These are phyloP conservation scores for Agrotis puta DNA, from an alignment of 2,888 invertebrate genomes.

Conservation along the genomic window DNA sequence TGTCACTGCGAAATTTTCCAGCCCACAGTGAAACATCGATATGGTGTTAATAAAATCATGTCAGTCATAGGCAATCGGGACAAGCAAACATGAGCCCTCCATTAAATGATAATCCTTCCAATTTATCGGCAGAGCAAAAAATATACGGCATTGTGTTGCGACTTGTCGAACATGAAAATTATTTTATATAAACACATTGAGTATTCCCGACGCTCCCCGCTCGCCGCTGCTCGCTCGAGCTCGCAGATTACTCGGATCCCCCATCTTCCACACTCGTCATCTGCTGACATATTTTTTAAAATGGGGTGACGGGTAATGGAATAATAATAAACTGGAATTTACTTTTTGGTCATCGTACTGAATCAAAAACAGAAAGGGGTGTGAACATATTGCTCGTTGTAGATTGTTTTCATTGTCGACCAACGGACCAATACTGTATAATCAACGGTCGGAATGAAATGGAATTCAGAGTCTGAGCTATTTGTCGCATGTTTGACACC, in stretches of 20 bases:
- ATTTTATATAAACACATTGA: constrained; percentile 91
- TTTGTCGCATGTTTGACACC: constrained; percentile 91
- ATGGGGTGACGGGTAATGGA: constrained; percentile 89
- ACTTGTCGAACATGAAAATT: constrained; percentile 91
- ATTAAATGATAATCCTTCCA: constrained; percentile 91
- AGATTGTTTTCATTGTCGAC: constrained; percentile 88
- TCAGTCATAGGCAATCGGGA: constrained; percentile 89
- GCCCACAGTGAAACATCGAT: constrained; percentile 80
- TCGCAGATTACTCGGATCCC: constrained; percentile 82
- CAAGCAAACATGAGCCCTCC: constrained; percentile 90
- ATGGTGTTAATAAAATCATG: constrained; percentile 89
- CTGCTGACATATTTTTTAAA: constrained; percentile 90
- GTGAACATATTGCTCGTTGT: constrained; percentile 88
- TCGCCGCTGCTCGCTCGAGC: constrained; percentile 50
- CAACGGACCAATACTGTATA: constrained; percentile 89
- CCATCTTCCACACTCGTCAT: constrained; percentile 86
- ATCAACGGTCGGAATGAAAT: constrained; percentile 89
- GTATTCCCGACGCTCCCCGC: constrained; percentile 85
- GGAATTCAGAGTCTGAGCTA: constrained; percentile 85
- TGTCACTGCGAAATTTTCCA: constrained; percentile 78
- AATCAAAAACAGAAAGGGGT: constrained; percentile 90
- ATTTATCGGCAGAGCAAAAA: constrained; percentile 90
- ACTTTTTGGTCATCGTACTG: constrained; percentile 90
- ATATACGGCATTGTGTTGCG: constrained; percentile 88
- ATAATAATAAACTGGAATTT: constrained; percentile 91